These are phyloP conservation scores for Plagodis dolabraria DNA, from an alignment of 2,888 invertebrate species.

Conservation along the genomic window DNA sequence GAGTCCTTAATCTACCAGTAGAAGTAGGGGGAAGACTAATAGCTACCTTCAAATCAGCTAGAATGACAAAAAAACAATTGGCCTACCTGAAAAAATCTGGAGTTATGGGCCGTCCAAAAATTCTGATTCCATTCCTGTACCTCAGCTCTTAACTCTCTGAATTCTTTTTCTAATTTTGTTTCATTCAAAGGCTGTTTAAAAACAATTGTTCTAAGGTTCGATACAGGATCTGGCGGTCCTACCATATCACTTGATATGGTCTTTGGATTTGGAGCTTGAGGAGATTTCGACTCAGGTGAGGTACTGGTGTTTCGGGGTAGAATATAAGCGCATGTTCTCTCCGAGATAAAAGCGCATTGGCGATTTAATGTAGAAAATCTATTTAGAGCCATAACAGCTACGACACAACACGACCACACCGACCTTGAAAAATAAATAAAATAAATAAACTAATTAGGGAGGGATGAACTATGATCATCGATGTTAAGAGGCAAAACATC, in stretches of 20 bases:
- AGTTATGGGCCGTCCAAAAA: conserved; percentile 94
- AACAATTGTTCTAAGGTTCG: conserved; percentile 90
- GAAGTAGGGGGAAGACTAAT: too few relatives aligned
- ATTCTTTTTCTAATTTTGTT: conserved; percentile 86
- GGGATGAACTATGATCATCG: too few relatives aligned
- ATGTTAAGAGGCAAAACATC: too few relatives aligned
- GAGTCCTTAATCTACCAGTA: too few relatives aligned
- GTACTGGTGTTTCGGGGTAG: conserved; percentile 51
- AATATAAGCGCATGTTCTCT: conserved; percentile 38
- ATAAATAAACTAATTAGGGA: too few relatives aligned
- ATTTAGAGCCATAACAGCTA: not conserved
- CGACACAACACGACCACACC: too few relatives aligned
- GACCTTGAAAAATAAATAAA: too few relatives aligned
- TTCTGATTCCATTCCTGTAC: conserved; percentile 93
- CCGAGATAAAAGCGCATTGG: conserved; percentile 33
- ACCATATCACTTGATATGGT: conserved; percentile 86
- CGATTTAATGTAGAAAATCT: conserved; percentile 7
- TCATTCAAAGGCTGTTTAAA: conserved; percentile 88
- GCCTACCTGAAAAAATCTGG: conserved; percentile 87
- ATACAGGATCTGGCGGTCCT: conserved; percentile 92
- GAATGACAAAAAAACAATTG: not conserved
- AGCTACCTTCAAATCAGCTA: too few relatives aligned
- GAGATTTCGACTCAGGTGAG: conserved; percentile 58
- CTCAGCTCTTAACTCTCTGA: conserved; percentile 87
- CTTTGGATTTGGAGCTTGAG: conserved; percentile 68